Conservation (phyloP, 2,113 vertebrate species). For the Corapipo altera region DNA sequence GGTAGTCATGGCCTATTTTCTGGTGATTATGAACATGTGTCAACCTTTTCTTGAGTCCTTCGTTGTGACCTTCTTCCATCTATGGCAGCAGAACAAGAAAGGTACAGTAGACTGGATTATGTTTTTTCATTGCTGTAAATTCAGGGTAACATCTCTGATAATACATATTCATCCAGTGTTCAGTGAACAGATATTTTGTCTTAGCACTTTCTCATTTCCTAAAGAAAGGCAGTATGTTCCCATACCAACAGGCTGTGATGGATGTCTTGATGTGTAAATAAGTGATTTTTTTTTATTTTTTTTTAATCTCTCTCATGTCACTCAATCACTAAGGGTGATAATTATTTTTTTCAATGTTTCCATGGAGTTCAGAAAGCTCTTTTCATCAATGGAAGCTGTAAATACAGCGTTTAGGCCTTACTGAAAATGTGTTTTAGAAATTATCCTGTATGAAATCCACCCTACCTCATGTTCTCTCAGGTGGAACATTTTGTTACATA, state of each 20-base stretch:
- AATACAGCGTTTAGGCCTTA: conserved; percentile 23
- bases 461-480: background rate
- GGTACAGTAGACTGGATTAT: background rate
- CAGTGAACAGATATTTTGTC: conserved; percentile 10
- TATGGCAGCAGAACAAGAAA: background rate
- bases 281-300: conserved; percentile 10
- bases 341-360: conserved; percentile 58
- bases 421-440: conserved; percentile 27
- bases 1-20: background rate
- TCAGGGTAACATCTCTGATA: background rate
- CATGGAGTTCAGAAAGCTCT: conserved; percentile 61
- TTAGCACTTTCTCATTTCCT: conserved; percentile 50
- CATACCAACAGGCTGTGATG: conserved; percentile 46
- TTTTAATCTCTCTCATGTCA: conserved; percentile 38
- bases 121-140: background rate
- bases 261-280: conserved; percentile 61
- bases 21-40: conserved; percentile 7
- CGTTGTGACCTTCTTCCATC: background rate
- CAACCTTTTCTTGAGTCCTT: conserved; percentile 8
- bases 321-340: conserved; percentile 49
- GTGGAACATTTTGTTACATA: background rate
- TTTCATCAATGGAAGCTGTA: conserved; percentile 56
- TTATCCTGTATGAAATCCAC: background rate
- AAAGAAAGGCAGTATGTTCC: conserved; percentile 45
- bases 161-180: background rate